Base-by-base conservation (phyloP, 2,797 vertebrate genomes). In the Siniperca scherzeri region DNA sequence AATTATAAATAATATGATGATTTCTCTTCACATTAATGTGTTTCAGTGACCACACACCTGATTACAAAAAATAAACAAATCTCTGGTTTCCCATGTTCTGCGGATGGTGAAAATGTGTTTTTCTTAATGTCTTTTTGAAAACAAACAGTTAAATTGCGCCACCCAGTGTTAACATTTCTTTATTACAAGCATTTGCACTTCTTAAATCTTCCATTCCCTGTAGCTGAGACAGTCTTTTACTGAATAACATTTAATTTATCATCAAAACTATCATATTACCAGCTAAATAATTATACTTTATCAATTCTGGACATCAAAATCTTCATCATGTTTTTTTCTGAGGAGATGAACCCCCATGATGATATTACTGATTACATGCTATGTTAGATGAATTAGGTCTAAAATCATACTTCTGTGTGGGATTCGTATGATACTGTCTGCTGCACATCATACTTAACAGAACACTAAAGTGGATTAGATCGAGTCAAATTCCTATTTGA, bases 401-500 rank as follows among this genome's bases (percentile, higher is more conserved):
- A 56, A 68, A 77, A 50, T 69, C 61, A n/a, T 5, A 19, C 67
- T 16, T n/a, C 70, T 77, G 17, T 70, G 61, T 74, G 67, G 46
- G 62, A 60, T 80, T 68, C 61, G 60, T 57, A 42, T 48, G 83
- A 82, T 57, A 42, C 81, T 73, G 82, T 83, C 79, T 81, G 50
- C 73, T 84, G 84, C 84, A 85, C 77, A 84, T 76, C 62, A 84
- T 69, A 86, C 69, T 80, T 85, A 80, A 77, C 59, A 78, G 22
- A 85, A 82, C 78, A 87, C 65, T 75, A 81, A 86, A 78, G 61
- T 78, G 80, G 81, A 91, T 86, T 81, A 87, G 74, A 91, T 81
- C 2, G 42, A 69, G 67, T 30, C 62, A 84, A 83, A 90, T 68
- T 59, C 83, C 44, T 71, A 73, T 91, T 85, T 84, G 66, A 89